Base-by-base conservation (phyloP, 2,888 invertebrate species). In the Eupelmus urozonus region DNA sequence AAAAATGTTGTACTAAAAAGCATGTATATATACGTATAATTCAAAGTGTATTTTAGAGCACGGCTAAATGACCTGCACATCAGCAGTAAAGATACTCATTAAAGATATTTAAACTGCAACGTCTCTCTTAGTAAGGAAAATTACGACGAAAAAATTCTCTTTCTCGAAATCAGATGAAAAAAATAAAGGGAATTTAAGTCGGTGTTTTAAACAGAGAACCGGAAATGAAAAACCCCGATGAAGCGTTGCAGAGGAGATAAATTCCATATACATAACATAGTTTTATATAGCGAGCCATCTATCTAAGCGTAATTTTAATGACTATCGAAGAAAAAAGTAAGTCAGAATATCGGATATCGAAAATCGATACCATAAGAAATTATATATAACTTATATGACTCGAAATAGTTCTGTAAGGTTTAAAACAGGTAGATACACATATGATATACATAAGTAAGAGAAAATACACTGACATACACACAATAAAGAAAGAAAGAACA, bases 281-380 rank as follows among this genome's bases (percentile, higher is more conserved):
- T 88, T 88, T 88, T 88, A 87, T 88, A 88, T 87, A 88, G 87
- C 85, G 82, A 86, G 84, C 82, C 85, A 84, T 83, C 82, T 86
- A 40, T 70, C 23, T 18, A 86, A 84, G 84, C 84, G 82, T 84
- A 84, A 85, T 86, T 84, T n/a, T n/a, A n/a, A n/a, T n/a, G n/a
- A n/a, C n/a, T n/a, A n/a, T n/a, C n/a, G n/a, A n/a, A n/a, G 34
- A 34, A 34, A 34, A 34, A 34, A 34, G 9, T 34, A 34, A 34
- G 9, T 5, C 9, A 34, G 9, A 34, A 49, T 85, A 84, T 29
- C 16, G 55, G 57, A 23, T 20, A 29, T 67, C 20, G 62, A 59
- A n/a, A n/a, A 40, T n/a, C 69, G 65, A 59, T 57, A 42, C 18
- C 13, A n/a, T 16, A 2, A 63, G 20, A 27, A 76, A 70, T 55